Base-by-base conservation (phyloP, 1,140 invertebrate species). In the Phymorhynchus buccinoides region DNA sequence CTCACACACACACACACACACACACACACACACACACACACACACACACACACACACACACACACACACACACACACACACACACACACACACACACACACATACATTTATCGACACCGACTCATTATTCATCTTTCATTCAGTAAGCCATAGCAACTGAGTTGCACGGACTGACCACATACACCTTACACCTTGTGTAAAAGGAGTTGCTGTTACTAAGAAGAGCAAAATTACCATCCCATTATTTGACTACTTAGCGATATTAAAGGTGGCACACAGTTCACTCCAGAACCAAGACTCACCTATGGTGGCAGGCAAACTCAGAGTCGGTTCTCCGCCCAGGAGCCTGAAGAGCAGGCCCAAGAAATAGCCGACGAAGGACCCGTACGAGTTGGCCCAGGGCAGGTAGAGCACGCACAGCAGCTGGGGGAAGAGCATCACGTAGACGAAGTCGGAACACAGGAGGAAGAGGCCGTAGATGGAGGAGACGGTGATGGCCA, bases 361-460 rank as follows among this genome's bases (percentile, higher is more conserved):
- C 86, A 98, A 95, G 84, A 98, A 95, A 91, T 98, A 98, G 27
- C 93, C 94, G 42, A 87, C 80, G 35, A 99, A 93, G 37, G 97
- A 98, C 30, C 98, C 98, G 93, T 99, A 99, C 0, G 98, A 98
- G 94, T 99, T 99, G 94, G 86, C 86, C 18, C 84, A 80, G 66
- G 73, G 52, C 3, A 89, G 32, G 94, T 99, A 98, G 12, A 99
- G 97, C 87, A 99, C 98, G 96, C 98, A 98, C 71, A 99, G 94
- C 32, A 99, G 95, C 94, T 98, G 97, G 0, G 98, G 98, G 93
- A 99, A 99, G 83, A 99, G 95, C 91, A 99, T 98, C 81, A 98
- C 97, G 94, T 98, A 99, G 75, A 99, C 97, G 90, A 99, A 94
- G 94, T 99, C 98, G n/a, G 97, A 98, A 93, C 98, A 99, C 95